Percentiles rank a stretch among this genome's conserved stretches.
These are phyloP conservation scores for Bombus vancouverensis DNA, from an alignment of 1,140 invertebrate genomes.

Conservation along the genomic window DNA sequence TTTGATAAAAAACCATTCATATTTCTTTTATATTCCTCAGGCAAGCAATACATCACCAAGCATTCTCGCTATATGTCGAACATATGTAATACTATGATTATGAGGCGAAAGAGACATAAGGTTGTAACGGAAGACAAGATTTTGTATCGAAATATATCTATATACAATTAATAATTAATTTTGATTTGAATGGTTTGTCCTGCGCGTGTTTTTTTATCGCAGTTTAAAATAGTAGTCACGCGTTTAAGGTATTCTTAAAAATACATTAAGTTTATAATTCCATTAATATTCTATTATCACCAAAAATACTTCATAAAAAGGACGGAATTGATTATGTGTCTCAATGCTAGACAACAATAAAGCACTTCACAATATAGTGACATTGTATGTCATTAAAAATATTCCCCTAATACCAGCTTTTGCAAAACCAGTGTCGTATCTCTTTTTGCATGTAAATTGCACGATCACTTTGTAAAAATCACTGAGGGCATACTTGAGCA, in stretches of 20 bases:
- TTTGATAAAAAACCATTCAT: conserved; percentile 28
- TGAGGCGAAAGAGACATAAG: conserved; percentile 7
- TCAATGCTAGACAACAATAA: conserved; percentile 34
- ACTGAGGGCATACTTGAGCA: conserved; percentile 86
- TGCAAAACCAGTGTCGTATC: conserved; percentile 51
- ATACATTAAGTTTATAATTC: conserved; percentile 51
- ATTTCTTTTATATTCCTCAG: conserved; percentile 38
- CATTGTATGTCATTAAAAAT: conserved; percentile 26
- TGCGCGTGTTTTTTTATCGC: conserved; percentile 1
- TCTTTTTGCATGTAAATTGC: not conserved
- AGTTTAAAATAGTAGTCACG: conserved; percentile 37
- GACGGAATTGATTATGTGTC: conserved; percentile 52
- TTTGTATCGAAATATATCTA: conserved; percentile 47
- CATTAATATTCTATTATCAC: conserved; percentile 67
- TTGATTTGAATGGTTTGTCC: conserved; percentile 41
- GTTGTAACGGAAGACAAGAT: conserved; percentile 63
- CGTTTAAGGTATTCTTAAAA: conserved; percentile 56
- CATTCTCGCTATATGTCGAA: conserved; percentile 43
- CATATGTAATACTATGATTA: conserved; percentile 28
- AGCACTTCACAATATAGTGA: conserved; percentile 40
- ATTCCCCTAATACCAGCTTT: conserved; percentile 35
- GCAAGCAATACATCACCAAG: conserved; percentile 59
- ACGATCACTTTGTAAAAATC: conserved; percentile 40
- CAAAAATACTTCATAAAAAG: conserved; percentile 59
- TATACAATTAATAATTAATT: conserved; percentile 53